Percentiles rank a stretch among this genome's conserved stretches.
Conservation (phyloP, 2,888 invertebrate species). For the Leptogaster cylindrica region DNA sequence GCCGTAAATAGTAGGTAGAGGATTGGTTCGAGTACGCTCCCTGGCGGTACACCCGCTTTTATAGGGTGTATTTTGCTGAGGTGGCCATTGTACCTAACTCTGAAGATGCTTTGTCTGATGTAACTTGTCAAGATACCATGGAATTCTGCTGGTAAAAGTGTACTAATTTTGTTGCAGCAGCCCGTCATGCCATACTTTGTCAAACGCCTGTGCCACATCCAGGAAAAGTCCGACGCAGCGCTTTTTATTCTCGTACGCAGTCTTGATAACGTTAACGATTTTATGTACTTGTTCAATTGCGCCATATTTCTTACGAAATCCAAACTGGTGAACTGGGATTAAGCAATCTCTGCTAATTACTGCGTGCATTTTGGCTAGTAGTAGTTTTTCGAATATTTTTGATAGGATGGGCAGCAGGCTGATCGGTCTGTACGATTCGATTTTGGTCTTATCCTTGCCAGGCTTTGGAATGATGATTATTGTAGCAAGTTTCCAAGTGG, state of each 20-base stretch:
- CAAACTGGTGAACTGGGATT: not conserved
- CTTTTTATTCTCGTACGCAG: conserved; percentile 35
- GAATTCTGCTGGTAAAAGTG: not conserved
- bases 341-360: too few species aligned
- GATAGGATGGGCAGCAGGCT: not conserved
- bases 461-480: conserved; percentile 1
- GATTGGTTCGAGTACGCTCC: conserved; percentile 14
- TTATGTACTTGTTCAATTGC: not conserved
- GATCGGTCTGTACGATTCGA: not conserved
- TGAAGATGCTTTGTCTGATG: not conserved
- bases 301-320: not conserved
- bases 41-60: conserved; percentile 1
- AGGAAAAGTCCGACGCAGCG: conserved; percentile 33
- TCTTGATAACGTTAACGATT: conserved; percentile 17
- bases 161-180: conserved; percentile 21
- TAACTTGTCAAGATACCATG: not conserved
- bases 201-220: conserved; percentile 40
- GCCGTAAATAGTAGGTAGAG: not conserved
- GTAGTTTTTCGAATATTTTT: not conserved
- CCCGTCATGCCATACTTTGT: conserved; percentile 41
- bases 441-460: too few species aligned
- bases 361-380: not conserved
- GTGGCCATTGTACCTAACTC: not conserved
- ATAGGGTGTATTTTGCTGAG: not conserved
- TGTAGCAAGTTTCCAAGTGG: not conserved